Base-by-base conservation (phyloP, 1,140 invertebrate genomes). In the Scaptomyza graminum region DNA sequence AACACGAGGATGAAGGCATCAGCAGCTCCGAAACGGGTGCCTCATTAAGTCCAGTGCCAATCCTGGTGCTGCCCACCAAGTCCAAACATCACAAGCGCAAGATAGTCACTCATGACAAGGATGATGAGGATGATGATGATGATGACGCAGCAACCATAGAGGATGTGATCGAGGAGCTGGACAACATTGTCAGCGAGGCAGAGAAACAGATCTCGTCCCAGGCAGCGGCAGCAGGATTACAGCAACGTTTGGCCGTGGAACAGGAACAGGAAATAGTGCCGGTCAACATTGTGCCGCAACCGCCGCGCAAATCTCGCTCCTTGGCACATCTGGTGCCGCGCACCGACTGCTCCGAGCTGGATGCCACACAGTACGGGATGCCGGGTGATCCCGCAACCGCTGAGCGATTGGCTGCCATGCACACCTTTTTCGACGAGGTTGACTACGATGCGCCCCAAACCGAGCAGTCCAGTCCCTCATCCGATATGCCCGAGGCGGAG, bases 161-260 rank as follows among this genome's bases (percentile, higher is more conserved):
- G 74, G 96, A 97, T 92, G 96, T 97, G 0, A 97, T 97, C 79
- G 95, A 96, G 90, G 96, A 97, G 87, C 90, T 97, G 28, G 93
- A 95, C 74, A 97, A 96, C 74, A 96, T 97, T 54, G 95, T 97
- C 0, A 97, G 96, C 84, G 95, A 97, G 64, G 96, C 96, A 0
- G 96, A 97, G 92, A 94, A 94, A 0, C 95, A 96, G 80, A 95
- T 75, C 8, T 75, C 70, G 15, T 74, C 63, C 5, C 81, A 87
- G 31, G 52, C 63, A 7, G 93, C 70, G 77, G 76, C 92, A 60
- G 11, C 11, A 15, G 59, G 69, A 11, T 47, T 51, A 0, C 74
- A 77, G 43, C 68, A 39, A 1, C 62, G 71, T 9, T 7, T 64
- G 37, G 7, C 51, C 39, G 1, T 49, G 54, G 68, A 71, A 8